Conservation (phyloP, 2,113 vertebrate genomes). For the Eurystomus gularis region DNA sequence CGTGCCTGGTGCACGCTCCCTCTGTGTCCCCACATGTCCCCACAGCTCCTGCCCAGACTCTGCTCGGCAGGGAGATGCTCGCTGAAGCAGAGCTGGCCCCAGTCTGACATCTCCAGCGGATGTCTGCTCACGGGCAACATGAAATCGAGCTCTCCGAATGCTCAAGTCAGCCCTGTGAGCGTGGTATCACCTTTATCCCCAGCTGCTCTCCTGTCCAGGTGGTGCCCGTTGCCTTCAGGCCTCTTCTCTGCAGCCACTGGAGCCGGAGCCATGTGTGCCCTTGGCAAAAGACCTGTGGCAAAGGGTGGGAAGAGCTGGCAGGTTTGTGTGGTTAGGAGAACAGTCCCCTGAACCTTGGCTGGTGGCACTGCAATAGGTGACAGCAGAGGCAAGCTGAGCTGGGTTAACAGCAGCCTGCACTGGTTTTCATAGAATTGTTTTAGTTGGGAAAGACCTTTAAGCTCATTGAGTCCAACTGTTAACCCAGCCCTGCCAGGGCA, state of each 20-base stretch:
- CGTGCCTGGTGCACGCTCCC: fast-evolving
- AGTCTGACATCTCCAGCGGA: background rate
- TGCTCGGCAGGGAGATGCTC: background rate
- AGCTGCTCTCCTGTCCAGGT: background rate
- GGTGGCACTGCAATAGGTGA: background rate
- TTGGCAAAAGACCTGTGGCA: background rate
- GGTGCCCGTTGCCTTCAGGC: background rate
- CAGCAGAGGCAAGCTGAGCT: background rate
- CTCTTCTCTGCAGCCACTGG: background rate
- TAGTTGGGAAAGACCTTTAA: too few species aligned
- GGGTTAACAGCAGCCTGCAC: background rate
- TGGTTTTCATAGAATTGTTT: too few species aligned
- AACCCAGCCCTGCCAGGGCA: too few species aligned
- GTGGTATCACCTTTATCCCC: background rate
- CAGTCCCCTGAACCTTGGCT: background rate
- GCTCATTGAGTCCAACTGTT: too few species aligned
- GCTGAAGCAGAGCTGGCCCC: background rate
- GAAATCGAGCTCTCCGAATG: background rate
- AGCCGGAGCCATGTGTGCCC: background rate
- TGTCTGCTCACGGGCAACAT: fast-evolving
- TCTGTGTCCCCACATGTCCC: background rate
- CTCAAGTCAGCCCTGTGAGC: background rate
- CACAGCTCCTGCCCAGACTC: background rate
- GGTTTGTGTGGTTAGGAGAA: background rate
- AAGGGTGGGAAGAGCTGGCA: background rate